Evolutionary conservation across 2,797 vertebrate genomes (phyloP).

Genomic region (Acanthurus leucopareius): DNA sequence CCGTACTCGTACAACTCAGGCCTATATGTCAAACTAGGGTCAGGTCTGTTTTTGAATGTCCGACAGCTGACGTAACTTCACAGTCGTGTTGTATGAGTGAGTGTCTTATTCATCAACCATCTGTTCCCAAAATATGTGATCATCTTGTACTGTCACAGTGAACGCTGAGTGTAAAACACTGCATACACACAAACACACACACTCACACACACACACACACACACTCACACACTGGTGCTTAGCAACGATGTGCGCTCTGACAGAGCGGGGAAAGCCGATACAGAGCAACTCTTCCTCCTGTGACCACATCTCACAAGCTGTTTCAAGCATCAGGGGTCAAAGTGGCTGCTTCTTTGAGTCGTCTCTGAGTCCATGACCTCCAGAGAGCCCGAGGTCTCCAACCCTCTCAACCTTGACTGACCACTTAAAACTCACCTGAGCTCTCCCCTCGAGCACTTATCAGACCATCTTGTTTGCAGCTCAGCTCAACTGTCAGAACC

Average conservation of each 20-base stretch:
- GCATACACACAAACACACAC: neutral
- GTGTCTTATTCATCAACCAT: conserved; percentile 64
- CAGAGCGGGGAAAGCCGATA: conserved; percentile 16
- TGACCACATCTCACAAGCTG: conserved; percentile 38
- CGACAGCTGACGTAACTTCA: conserved; percentile 54
- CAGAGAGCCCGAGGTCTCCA: conserved; percentile 31
- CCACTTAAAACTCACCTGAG: conserved; percentile 66
- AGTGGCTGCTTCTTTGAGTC: conserved; percentile 38
- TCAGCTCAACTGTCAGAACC: conserved; percentile 74
- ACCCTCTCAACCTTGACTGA: conserved; percentile 78
- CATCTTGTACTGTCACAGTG: conserved; percentile 44
- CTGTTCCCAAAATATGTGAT: conserved; percentile 59
- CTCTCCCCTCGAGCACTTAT: conserved; percentile 58
- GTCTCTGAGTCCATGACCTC: conserved; percentile 48
- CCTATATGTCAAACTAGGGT: conserved; percentile 39
- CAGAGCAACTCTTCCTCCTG: conserved; percentile 37
- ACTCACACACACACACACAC: conserved; percentile 19
- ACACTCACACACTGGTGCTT: conserved; percentile 36
- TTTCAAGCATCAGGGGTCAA: conserved; percentile 63
- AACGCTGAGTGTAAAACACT: conserved; percentile 30
- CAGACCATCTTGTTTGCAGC: conserved; percentile 64
- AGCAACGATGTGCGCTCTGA: conserved; percentile 38
- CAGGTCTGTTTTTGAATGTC: conserved; percentile 39
- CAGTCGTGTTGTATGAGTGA: conserved; percentile 38
- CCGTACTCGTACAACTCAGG: neutral